Evolutionary conservation across 1,140 invertebrate genomes (phyloP), one percentile per base, ranked within the genome.

Genomic region (Aphelenchoides besseyi): DNA sequence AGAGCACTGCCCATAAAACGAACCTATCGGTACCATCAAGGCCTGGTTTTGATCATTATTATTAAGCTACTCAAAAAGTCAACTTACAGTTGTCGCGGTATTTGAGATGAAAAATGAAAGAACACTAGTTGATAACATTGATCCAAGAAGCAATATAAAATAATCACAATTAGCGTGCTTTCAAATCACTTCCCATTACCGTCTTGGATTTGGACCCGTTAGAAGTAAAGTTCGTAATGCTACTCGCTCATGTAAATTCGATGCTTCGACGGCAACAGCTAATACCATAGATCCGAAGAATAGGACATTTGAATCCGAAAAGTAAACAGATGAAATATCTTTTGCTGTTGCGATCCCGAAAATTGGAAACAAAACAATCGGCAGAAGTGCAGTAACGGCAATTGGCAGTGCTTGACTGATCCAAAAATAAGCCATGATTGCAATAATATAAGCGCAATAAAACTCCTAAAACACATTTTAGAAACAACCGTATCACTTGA

Each of bases 261-360:
- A 90, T 77, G 92, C 89, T 86, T 95, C 92, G 1, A 94, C 90
- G 0, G 91, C 91, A 3, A 92, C 88, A 0, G 93, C 92, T 32
- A 94, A 89, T 76, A 93, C 89, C 64, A 95, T 74, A 16, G 87
- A 86, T 5, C 87, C 88, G 16, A 89, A 75, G 77, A 89, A 94
- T 87, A 94, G 90, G 88, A 94, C 91, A 79, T 92, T 92, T 0
- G 91, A 92, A 75, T 93, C 86, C 74, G 79, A 81, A 29, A 87
- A 68, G 70, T 87, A 87, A 52, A 78, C 79, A 18, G 57, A 61
- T 28, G 80, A 80, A 12, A 86, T 74, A 2, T 78, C 76, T n/a
- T 76, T 73, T 1, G 85, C 84, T 8, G 73, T 71, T 28, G 80
- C 67, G 8, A 87, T 78, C 1, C 79, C 79, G 1, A 86, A 67